Evolutionary conservation across 2,113 vertebrate species (phyloP).

Genomic region (Cyanoliseus patagonus): DNA sequence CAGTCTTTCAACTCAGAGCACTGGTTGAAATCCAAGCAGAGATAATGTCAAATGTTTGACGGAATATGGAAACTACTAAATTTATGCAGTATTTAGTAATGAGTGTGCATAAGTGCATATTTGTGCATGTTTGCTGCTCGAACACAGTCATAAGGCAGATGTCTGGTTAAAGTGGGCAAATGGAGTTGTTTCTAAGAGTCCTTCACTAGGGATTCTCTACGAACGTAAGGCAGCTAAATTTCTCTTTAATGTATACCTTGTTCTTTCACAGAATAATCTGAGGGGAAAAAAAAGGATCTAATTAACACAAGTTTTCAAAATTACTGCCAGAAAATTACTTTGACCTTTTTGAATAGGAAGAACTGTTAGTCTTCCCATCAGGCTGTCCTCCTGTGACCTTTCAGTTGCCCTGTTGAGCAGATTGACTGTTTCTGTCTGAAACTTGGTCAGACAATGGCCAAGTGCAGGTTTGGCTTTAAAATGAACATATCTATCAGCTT

Average conservation of each 20-base stretch:
- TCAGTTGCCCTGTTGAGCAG: not conserved
- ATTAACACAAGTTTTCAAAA: not conserved
- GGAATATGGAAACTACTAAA: not conserved
- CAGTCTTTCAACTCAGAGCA: not conserved
- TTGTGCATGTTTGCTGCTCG: not conserved
- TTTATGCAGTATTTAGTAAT: not conserved
- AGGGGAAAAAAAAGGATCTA: not conserved
- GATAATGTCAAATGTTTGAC: not conserved
- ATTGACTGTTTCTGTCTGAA: not conserved
- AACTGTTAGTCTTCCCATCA: not conserved
- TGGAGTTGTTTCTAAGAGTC: not conserved
- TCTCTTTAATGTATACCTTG: not conserved
- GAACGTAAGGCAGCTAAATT: not conserved
- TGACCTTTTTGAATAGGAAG: not conserved
- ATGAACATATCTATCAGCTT: not conserved
- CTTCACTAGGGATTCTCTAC: not conserved
- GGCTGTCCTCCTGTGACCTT: constrained; percentile 30
- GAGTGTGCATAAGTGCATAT: not conserved
- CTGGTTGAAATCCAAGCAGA: not conserved
- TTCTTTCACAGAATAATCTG: not conserved
- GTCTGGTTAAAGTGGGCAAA: not conserved
- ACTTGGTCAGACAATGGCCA: not conserved
- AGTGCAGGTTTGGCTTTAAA: not conserved
- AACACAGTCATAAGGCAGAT: not conserved
- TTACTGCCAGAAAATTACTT: not conserved